These are phyloP conservation scores for Eulithis prunata DNA, from an alignment of 2,888 invertebrate species.

Conservation along the genomic window DNA sequence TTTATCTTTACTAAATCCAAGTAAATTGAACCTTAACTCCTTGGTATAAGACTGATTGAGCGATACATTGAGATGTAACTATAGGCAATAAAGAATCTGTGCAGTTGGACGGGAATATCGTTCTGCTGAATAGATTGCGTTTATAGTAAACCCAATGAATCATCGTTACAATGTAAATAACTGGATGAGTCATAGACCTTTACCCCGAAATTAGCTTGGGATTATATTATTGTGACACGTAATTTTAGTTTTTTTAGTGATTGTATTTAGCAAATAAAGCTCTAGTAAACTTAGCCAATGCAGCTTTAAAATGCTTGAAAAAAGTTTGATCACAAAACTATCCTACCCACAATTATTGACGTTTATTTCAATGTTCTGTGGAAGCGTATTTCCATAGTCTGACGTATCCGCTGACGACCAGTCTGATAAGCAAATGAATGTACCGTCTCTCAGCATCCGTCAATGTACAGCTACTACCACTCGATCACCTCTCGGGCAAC, in stretches of 20 bases:
- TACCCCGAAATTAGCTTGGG: no score
- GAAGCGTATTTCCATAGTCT: neutral
- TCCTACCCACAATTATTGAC: no score
- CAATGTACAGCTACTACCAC: conserved; percentile 42
- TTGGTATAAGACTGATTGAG: conserved; percentile 28
- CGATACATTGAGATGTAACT: conserved; percentile 8
- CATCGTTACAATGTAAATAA: no score
- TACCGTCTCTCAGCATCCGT: conserved; percentile 28
- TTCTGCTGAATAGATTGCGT: conserved; percentile 49
- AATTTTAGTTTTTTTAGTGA: no score
- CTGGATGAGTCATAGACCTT: no score
- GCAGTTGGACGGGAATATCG: conserved; percentile 40
- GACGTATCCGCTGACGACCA: conserved; percentile 11
- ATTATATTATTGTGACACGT: no score
- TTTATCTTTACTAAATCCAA: neutral
- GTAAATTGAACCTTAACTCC: conserved; percentile 38
- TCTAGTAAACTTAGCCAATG: no score
- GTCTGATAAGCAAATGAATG: conserved; percentile 22
- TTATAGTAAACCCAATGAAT: neutral
- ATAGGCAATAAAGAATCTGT: conserved; percentile 42
- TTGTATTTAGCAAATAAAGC: no score
- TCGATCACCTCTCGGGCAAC: conserved; percentile 39
- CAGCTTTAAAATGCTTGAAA: no score
- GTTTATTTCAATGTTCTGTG: neutral
- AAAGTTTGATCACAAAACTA: no score